Evolutionary conservation across 2,888 invertebrate species (phyloP), one percentile per base, ranked within the genome.

Genomic region (Autographa gamma): DNA sequence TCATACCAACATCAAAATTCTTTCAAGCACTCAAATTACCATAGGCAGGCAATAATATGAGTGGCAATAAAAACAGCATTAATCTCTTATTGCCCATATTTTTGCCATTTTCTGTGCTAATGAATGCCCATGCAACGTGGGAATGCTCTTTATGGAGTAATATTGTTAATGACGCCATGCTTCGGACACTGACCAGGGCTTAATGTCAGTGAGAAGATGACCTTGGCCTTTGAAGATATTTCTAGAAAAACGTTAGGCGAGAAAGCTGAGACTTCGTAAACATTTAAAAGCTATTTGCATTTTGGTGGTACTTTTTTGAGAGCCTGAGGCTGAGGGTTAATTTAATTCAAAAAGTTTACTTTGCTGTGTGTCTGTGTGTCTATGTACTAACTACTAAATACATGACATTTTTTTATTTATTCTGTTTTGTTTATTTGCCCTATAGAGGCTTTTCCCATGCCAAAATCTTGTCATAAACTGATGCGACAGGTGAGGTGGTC

Each of bases 71-170:
- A 73, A 64, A 63, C 13, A 25, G 4, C 13, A 34, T 25, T 59
- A 64, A 61, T 41, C 25, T 31, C 25, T 0, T 62, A 70, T 70
- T 58, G 18, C n/a, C 32, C 25, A 14, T n/a, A 19, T 34, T 25
- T 41, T 63, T n/a, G 38, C 31, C 19, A 74, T 69, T 56, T 48
- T 56, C 43, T 58, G 31, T 75, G 64, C 25, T 41, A 52, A 69
- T 74, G 63, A 58, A 16, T 56, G 19, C 19, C 60, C 52, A 34
- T 19, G 13, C 25, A 69, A 61, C 64, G 76, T 75, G 74, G 34
- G 76, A 75, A 65, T 9, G 69, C 48, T 56, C 11, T 54, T 38
- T 60, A 43, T 74, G 60, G 52, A 41, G 75, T 34, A 61, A 64
- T 67, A 18, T 54, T 8, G 14, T 14, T 54, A 34, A 62, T 43